Conservation (phyloP, 2,797 vertebrate genomes). For the Chelmon rostratus region DNA sequence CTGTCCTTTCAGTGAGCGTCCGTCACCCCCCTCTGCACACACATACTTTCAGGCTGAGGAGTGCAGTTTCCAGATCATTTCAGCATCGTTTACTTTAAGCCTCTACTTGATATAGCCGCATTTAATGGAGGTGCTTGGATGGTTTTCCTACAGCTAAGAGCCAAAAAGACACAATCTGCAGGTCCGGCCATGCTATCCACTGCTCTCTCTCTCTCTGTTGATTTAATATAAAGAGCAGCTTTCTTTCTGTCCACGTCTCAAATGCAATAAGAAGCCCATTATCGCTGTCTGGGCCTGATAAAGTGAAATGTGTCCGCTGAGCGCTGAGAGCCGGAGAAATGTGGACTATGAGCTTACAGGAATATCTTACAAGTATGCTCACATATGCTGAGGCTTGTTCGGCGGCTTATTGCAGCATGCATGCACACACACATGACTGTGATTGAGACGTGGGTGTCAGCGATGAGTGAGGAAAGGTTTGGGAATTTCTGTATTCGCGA, state of each 20-base stretch:
- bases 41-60: constrained; percentile 30
- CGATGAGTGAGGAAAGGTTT: neutral
- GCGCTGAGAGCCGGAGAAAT: constrained; percentile 6
- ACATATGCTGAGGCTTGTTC: constrained; percentile 25
- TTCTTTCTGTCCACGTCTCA: constrained; percentile 39
- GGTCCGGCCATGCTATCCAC: constrained; percentile 25
- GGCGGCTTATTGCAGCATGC: constrained; percentile 42
- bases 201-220: constrained; percentile 25
- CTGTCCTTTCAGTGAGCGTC: constrained; percentile 34
- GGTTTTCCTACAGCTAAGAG: constrained; percentile 40
- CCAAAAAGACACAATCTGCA: constrained; percentile 52
- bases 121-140: constrained; percentile 43
- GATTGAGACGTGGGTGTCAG: constrained; percentile 10
- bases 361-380: neutral
- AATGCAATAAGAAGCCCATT: constrained; percentile 52
- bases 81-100: constrained; percentile 57
- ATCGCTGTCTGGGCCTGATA: constrained; percentile 37
- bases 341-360: constrained; percentile 1
- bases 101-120: constrained; percentile 42
- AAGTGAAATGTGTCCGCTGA: constrained; percentile 23
- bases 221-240: constrained; percentile 53
- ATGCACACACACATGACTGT: constrained; percentile 7
- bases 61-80: constrained; percentile 56
- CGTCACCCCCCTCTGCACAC: constrained; percentile 27
- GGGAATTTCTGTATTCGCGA: constrained; percentile 39